Percentiles rank a stretch among this genome's conserved stretches.
Evolutionary conservation across 2,113 vertebrate genomes (phyloP).

Genomic region (Sterna hirundo): DNA sequence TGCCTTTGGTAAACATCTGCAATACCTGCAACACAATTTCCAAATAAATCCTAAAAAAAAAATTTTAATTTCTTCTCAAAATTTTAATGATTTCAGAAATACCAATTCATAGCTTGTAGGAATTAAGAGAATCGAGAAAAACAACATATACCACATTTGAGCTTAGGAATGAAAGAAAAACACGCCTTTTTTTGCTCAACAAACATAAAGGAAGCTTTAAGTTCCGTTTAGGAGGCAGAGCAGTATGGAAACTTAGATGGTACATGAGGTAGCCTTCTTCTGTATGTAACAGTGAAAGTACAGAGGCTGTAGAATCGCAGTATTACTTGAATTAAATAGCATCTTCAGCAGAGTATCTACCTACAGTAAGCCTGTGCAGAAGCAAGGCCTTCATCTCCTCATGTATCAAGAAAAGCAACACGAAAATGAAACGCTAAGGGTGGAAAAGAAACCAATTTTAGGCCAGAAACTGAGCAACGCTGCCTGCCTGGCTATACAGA

Average conservation of each 20-base stretch:
- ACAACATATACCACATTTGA: not conserved
- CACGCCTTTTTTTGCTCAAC: accelerated
- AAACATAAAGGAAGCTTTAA: not conserved
- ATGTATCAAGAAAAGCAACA: not conserved
- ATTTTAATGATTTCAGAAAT: not conserved
- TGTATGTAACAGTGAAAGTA: not conserved
- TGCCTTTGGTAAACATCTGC: not conserved
- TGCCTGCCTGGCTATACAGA: not conserved
- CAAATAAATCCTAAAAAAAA: not conserved
- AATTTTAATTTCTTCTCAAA: not conserved
- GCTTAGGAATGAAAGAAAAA: not conserved
- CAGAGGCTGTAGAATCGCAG: not conserved
- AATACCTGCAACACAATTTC: not conserved
- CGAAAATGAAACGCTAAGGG: not conserved
- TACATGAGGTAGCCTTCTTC: not conserved
- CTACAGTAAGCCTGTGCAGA: not conserved
- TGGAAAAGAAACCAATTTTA: not conserved
- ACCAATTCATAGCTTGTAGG: not conserved
- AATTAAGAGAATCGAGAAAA: not conserved
- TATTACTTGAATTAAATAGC: not conserved
- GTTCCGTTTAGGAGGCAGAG: not conserved
- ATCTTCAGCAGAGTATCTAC: not conserved
- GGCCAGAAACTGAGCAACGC: not conserved
- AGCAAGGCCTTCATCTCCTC: not conserved
- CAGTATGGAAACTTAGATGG: not conserved